Conservation (phyloP, 2,797 vertebrate species). For the Aldrovandia affinis region DNA sequence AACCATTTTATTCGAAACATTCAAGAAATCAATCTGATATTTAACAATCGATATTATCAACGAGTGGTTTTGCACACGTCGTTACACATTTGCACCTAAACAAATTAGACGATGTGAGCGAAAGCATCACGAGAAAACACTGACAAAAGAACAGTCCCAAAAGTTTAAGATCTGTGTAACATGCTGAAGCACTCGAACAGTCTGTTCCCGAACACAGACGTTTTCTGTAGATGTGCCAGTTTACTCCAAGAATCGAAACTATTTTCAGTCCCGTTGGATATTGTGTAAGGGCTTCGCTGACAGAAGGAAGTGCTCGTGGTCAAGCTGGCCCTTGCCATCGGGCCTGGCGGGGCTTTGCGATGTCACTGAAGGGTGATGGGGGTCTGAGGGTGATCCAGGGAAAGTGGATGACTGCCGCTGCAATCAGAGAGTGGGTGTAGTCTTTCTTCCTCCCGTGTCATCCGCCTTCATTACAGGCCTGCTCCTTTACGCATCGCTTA, state of each 20-base stretch:
- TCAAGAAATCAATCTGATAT: background rate
- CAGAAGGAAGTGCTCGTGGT: background rate
- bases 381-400: background rate
- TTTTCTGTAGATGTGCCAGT: background rate
- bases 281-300: background rate
- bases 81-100: background rate
- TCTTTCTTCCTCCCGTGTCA: background rate
- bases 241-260: background rate
- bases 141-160: background rate
- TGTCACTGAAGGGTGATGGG: background rate
- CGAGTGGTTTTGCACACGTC: too few species aligned
- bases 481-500: background rate
- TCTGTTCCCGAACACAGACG: background rate
- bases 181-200: background rate
- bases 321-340: background rate
- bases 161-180: background rate
- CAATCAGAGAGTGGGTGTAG: conserved; percentile 1
- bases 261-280: background rate
- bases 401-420: conserved; percentile 7
- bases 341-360: too few species aligned
- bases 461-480: background rate
- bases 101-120: too few species aligned
- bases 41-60: background rate
- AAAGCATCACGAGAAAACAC: background rate
- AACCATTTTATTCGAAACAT: background rate